Evolutionary conservation across 2,113 vertebrate genomes (phyloP).

Genomic region (Progne subis): DNA sequence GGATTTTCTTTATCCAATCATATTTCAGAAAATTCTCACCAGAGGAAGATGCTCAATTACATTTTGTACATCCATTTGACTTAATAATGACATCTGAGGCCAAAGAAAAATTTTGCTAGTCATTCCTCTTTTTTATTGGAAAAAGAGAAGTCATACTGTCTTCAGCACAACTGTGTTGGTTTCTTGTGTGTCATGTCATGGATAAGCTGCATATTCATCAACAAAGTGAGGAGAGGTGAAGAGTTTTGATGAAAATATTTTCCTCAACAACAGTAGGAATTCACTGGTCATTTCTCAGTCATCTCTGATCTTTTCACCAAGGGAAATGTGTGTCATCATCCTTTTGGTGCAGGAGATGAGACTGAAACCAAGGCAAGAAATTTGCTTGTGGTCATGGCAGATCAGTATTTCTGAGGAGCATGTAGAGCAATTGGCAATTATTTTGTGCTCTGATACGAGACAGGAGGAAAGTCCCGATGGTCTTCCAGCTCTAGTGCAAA

Average conservation of each 20-base stretch:
- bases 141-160: neutral
- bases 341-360: neutral
- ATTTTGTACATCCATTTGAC: neutral
- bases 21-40: constrained; percentile 12
- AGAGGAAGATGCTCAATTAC: neutral
- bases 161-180: neutral
- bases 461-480: neutral
- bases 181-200: neutral
- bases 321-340: neutral
- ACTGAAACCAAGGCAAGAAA: neutral
- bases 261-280: neutral
- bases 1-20: neutral
- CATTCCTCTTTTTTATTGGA: constrained; percentile 4
- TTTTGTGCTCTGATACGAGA: neutral
- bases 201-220: constrained; percentile 9
- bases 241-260: neutral
- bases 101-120: neutral
- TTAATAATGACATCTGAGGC: neutral
- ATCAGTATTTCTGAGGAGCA: neutral
- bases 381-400: neutral
- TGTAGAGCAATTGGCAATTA: neutral
- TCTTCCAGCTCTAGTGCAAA: neutral
- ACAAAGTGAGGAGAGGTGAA: neutral
- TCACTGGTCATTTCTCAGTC: neutral
- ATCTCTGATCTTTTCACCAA: neutral